phyloP scores from a whole-genome alignment of 2,113 vertebrate genomes.

The Daubentonia madagascariensis region DNA sequence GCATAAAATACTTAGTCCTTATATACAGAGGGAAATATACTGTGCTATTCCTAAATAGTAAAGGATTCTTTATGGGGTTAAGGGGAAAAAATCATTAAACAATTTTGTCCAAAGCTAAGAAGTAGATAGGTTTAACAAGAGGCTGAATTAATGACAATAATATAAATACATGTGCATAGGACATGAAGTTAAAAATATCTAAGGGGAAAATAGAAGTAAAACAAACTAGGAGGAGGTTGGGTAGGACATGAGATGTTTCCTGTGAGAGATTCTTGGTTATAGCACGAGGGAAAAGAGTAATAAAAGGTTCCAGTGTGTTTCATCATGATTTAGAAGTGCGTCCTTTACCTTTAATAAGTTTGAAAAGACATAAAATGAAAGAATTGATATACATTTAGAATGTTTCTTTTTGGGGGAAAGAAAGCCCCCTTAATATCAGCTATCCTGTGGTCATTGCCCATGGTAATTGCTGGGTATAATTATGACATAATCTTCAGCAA shows the following conservation, averaged over 20 bases:
- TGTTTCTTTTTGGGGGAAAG: neutral
- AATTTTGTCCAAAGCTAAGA: neutral
- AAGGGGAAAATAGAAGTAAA: neutral
- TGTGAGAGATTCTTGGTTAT: neutral
- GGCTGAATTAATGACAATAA: neutral
- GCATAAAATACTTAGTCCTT: neutral
- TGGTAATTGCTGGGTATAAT: neutral
- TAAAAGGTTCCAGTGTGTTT: neutral
- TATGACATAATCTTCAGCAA: neutral
- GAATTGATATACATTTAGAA: neutral
- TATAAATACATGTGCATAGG: neutral
- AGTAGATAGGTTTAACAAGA: neutral
- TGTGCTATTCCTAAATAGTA: neutral
- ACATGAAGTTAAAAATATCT: neutral
- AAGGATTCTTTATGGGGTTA: neutral
- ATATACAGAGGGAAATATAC: neutral
- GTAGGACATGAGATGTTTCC: neutral
- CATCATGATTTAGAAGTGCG: neutral
- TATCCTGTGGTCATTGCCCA: neutral
- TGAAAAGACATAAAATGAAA: neutral
- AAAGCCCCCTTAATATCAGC: neutral
- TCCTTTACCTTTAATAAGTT: neutral
- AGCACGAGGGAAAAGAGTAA: neutral
- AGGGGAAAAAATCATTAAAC: neutral
- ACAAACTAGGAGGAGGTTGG: neutral